phyloP scores from a whole-genome alignment of 2,113 vertebrate species.

The Ceuthmochares aereus region DNA sequence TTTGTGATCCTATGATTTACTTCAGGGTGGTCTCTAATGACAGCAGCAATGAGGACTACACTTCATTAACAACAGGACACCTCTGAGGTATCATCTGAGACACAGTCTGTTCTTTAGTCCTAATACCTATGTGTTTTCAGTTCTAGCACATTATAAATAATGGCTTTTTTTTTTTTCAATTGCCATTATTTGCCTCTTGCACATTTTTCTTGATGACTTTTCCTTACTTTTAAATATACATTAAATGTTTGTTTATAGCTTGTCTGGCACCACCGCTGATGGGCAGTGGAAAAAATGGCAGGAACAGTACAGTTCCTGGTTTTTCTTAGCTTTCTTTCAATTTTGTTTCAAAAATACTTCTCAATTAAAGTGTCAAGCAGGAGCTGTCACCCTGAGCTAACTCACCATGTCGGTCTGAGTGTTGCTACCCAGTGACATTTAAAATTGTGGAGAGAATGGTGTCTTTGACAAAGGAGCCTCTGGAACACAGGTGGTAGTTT shows the following conservation, averaged over 20 bases:
- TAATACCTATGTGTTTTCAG: background rate
- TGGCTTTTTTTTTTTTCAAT: background rate
- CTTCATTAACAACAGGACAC: background rate
- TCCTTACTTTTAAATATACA: constrained; percentile 3
- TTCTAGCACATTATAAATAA: background rate
- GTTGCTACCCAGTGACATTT: background rate
- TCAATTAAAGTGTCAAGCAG: background rate
- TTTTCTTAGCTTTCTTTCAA: background rate
- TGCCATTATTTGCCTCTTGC: background rate
- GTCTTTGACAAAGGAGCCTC: background rate
- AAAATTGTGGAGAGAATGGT: background rate
- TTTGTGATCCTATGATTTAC: too few species aligned
- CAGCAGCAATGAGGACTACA: background rate
- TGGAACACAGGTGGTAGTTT: too few species aligned
- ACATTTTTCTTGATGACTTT: background rate
- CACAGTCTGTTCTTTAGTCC: background rate
- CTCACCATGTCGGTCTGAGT: background rate
- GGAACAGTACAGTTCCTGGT: background rate
- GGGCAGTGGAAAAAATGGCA: background rate
- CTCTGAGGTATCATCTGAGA: background rate
- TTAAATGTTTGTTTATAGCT: background rate
- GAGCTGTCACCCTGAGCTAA: background rate
- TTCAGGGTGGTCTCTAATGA: background rate
- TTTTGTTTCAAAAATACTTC: background rate
- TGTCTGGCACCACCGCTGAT: background rate